Conservation (phyloP, 2,888 invertebrate genomes). For the Pherbina coryleti region DNA sequence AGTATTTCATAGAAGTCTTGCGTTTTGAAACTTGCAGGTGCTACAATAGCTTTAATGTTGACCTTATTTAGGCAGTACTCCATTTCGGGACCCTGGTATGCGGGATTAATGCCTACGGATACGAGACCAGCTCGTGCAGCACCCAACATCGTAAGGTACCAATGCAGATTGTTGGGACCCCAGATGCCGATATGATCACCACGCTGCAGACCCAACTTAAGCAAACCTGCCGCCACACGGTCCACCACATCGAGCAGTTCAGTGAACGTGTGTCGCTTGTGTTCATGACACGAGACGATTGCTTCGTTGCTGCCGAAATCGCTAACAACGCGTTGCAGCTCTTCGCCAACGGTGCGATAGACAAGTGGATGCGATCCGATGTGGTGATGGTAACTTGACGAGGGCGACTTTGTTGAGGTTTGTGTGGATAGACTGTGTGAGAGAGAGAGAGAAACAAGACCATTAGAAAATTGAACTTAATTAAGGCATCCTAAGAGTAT, state of each 20-base stretch:
- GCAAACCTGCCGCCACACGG: conserved; percentile 78
- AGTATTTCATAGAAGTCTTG: conserved; percentile 79
- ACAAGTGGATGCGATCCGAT: conserved; percentile 71
- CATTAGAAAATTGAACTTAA: too few species aligned
- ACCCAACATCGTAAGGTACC: conserved; percentile 80
- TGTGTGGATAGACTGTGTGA: conserved; percentile 45
- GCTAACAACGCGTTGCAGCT: conserved; percentile 72
- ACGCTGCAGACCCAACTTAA: conserved; percentile 76
- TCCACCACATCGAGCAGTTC: conserved; percentile 73
- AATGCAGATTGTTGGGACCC: conserved; percentile 83
- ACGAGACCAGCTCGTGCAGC: conserved; percentile 80
- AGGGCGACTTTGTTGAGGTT: not conserved
- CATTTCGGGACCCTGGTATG: conserved; percentile 78
- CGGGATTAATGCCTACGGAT: conserved; percentile 83
- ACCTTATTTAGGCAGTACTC: conserved; percentile 81
- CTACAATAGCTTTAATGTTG: conserved; percentile 76
- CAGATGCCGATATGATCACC: conserved; percentile 85
- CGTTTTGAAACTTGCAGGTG: conserved; percentile 74
- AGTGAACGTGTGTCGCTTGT: conserved; percentile 71
- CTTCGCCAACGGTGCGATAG: conserved; percentile 73
- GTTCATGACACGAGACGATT: conserved; percentile 73
- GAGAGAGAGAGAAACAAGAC: not conserved
- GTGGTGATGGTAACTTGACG: conserved; percentile 71
- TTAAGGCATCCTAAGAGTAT: too few species aligned
- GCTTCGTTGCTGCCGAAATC: conserved; percentile 73